Base-by-base conservation (phyloP, 23 tunicate genomes). In the Halocynthia aurantium region DNA sequence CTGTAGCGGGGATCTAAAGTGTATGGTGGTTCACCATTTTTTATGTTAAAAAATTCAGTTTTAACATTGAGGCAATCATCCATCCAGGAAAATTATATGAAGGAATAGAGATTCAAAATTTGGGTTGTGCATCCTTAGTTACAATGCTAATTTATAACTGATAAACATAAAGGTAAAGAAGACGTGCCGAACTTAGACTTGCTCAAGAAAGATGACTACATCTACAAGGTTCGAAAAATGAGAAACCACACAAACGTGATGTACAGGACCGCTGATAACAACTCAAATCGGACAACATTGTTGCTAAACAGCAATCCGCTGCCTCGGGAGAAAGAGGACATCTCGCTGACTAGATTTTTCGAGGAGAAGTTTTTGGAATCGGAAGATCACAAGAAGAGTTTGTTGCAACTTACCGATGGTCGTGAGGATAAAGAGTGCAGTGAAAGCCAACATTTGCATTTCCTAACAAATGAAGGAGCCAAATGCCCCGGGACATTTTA, bases 241-340 rank as follows among this genome's bases (percentile, higher is more conserved):
- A 80, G 90, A 18, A 88, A 90, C 68, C 97, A 90, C 61, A 66
- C 97, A 54, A 90, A 90, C 64, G 90, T 90, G 22, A 90, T 90
- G 97, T 90, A 50, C 64, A 76, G 90, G 19, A 50, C 88, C 7
- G 85, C 97, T 5, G 97, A 90, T 56, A 85, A 85, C 84, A 90
- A 90, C 84, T 76, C 72, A 13, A 85, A 90, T 70, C 70, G 76
- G 52, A 90, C 90, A 50, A 71, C 90, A 7, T 50, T 90, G 71
- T 70, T 89, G 4, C 69, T 89, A 52, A 84, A 73, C 75, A 89
- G 84, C 80, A 89, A 89, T 56, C 91, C 97, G 51, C 76, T 85
- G 52, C 97, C 96, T 31, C 84, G 81, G 53, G 52, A 83, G 57
- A 88, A 84, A 68, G 84, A 87, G 49, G 22, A 10, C 10, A 49